Conservation (phyloP, 2,888 invertebrate species). For the Spodoptera picta region DNA sequence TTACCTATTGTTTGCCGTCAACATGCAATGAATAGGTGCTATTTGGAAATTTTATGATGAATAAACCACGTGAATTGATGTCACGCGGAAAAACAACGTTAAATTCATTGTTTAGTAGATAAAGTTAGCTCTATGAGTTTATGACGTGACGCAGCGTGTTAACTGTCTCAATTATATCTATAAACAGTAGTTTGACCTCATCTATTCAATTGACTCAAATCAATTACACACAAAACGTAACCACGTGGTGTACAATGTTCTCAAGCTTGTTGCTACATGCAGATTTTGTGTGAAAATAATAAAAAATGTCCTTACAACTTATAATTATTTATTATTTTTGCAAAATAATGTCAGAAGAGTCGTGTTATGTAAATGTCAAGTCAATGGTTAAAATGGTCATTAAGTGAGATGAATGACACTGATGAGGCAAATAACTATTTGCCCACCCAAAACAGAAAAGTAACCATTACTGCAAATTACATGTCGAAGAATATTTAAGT, state of each 20-base stretch:
- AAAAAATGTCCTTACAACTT: not conserved
- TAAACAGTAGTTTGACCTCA: constrained; percentile 25
- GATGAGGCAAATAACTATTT: too few relatives aligned
- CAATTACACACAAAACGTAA: constrained; percentile 23
- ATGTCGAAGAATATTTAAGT: too few relatives aligned
- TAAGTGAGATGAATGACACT: too few relatives aligned
- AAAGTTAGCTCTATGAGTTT: not conserved
- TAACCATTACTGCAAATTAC: too few relatives aligned
- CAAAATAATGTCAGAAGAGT: constrained; percentile 1
- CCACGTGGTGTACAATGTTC: constrained; percentile 4
- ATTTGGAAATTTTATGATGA: constrained; percentile 5
- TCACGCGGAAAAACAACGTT: constrained; percentile 1
- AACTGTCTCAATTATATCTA: constrained; percentile 15
- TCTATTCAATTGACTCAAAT: constrained; percentile 27
- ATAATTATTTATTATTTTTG: not conserved
- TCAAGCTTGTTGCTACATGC: not conserved
- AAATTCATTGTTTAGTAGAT: constrained; percentile 2
- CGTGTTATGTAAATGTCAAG: not conserved
- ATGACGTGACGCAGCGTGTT: constrained; percentile 22
- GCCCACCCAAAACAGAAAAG: too few relatives aligned
- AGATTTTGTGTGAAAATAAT: not conserved
- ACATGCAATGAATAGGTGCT: not conserved
- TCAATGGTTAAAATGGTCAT: not conserved
- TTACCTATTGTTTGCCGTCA: constrained; percentile 14
- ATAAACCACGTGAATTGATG: constrained; percentile 11